Evolutionary conservation across 1,140 invertebrate species (phyloP), one percentile per base, ranked within the genome.

Genomic region (Paraescarpia echinospica): DNA sequence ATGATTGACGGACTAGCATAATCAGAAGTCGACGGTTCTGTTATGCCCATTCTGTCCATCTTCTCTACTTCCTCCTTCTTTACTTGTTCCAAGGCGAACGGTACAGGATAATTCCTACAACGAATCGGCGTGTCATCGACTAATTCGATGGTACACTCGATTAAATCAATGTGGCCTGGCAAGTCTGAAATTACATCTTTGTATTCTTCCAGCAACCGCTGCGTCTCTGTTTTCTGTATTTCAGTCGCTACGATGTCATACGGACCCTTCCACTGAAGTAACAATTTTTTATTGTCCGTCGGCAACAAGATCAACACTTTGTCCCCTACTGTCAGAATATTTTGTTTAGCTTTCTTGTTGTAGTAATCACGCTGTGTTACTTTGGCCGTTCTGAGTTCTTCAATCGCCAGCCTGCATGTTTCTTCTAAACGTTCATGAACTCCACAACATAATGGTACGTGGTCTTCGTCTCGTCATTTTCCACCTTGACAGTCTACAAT

Each of bases 401-500:
- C 90, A 9, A 35, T 35, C 33, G 93, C 94, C 34, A 94, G n/a
- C 33, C 94, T 59, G 33, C 91, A 92, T 34, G 93, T 94, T 0
- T 92, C 48, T 92, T 95, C 93, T 35, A 94, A 34, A n/a, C 93
- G 77, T 1, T 94, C 91, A 91, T 92, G 33, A 90, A 34, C 89
- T 90, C 89, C 89, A 90, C 22, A 33, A 90, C 89, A 90, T 22
- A 90, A 33, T 90, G 5, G 92, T 33, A 94, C 0, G 93, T 93
- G 27, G 92, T 94, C 35, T 94, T 92, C 1, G 92, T 89, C 18
- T 93, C 94, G 4, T 77, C 14, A 12, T 90, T 34, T 5, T 12
- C 27, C 5, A 33, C 91, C 34, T 95, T 93, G 18, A 93, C 89
- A 0, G 94, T 94, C 95, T 94, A 95, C 22, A 94, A 90, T 91